A percentile compares a stretch with the other conserved stretches of the same genome.
Evolutionary conservation across 2,797 vertebrate species (phyloP).

Genomic region (Alauda arvensis): DNA sequence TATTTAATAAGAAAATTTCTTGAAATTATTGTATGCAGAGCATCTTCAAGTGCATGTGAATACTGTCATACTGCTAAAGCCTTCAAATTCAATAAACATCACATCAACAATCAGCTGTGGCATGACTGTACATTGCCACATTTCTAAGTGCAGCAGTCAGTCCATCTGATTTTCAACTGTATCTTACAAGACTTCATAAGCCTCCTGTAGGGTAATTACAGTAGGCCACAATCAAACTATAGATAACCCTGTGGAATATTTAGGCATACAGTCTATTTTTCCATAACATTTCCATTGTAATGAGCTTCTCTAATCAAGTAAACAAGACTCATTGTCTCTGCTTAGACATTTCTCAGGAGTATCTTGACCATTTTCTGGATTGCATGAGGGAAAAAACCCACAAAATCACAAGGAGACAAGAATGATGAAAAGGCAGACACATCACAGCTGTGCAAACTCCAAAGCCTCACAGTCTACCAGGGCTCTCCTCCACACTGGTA

Average conservation of each 20-base stretch:
- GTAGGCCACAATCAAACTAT: not conserved
- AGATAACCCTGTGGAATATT: not conserved
- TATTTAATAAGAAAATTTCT: not conserved
- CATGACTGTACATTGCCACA: not conserved
- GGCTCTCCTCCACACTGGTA: not conserved
- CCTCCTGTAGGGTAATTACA: not conserved
- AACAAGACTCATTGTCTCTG: not conserved
- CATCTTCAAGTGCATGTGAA: not conserved
- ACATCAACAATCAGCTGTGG: not conserved
- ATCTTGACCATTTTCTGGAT: not conserved
- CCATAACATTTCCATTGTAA: not conserved
- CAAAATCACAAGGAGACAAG: not conserved
- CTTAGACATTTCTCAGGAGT: not conserved
- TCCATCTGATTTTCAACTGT: not conserved
- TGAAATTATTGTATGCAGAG: not conserved
- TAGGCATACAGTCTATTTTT: not conserved
- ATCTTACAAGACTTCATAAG: not conserved
- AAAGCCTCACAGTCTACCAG: not conserved
- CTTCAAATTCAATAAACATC: not conserved
- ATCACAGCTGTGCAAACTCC: not conserved
- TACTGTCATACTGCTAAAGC: not conserved
- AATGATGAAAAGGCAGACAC: not conserved
- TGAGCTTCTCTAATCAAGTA: not conserved
- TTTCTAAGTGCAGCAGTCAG: not conserved
- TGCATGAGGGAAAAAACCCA: not conserved